phyloP scores from a whole-genome alignment of 2,797 vertebrate genomes.

The Gobionotothen gibberifrons region DNA sequence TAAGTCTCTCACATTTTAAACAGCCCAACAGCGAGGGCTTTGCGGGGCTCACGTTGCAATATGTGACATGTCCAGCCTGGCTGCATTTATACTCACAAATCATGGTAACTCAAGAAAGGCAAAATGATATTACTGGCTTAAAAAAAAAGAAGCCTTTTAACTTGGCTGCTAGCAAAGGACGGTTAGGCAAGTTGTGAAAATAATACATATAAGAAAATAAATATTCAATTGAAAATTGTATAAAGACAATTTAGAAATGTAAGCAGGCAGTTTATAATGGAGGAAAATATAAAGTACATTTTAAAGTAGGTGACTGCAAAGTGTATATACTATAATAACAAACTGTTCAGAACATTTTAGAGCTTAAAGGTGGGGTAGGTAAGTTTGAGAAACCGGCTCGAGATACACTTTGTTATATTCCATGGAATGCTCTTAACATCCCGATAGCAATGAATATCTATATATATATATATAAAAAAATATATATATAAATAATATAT shows the following conservation, averaged over 20 bases:
- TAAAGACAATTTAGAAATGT: too few species aligned
- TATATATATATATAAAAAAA: too few species aligned
- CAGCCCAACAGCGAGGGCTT: constrained; percentile 15
- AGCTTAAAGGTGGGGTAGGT: background rate
- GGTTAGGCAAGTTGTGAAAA: background rate
- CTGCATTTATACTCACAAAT: constrained; percentile 44
- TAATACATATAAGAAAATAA: background rate
- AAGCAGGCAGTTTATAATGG: background rate
- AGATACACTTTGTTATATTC: too few species aligned
- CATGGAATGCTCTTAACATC: too few species aligned
- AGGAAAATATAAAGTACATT: background rate
- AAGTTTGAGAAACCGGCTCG: too few species aligned
- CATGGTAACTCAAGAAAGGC: constrained; percentile 30
- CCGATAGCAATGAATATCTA: too few species aligned
- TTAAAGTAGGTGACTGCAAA: background rate
- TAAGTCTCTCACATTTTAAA: constrained; percentile 15
- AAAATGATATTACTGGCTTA: constrained; percentile 26
- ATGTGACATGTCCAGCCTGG: constrained; percentile 39
- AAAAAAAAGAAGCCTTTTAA: background rate
- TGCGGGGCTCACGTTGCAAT: constrained; percentile 5
- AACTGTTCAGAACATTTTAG: background rate
- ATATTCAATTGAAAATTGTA: background rate
- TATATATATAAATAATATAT: too few species aligned
- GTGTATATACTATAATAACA: background rate
- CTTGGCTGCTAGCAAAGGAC: constrained; percentile 6